Evolutionary conservation across 2,113 vertebrate species (phyloP), one percentile per base, ranked within the genome.

Genomic region (Onychostoma macrolepis): DNA sequence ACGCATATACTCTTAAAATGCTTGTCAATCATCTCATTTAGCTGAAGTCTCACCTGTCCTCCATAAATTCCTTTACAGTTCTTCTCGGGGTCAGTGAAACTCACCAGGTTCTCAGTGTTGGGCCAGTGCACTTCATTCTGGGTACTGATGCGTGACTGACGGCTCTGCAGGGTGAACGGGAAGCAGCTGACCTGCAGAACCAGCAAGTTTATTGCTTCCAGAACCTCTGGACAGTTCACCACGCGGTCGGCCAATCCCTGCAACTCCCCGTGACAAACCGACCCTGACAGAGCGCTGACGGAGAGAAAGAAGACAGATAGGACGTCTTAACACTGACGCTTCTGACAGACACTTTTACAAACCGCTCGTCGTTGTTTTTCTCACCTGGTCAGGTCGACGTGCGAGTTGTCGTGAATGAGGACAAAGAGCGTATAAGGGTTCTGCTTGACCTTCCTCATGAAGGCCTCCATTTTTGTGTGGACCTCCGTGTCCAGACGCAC

Each of bases 121-220:
- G 96, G 96, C 98, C 98, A 99, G 79, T 99, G 97, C 11, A 99
- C 97, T 88, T 99, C 98, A 74, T 99, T 99, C 91, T 93, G 93
- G 88, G 95, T 89, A 92, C 94, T 97, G 95, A 99, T 97, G 90
- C 97, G 96, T 69, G 98, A 99, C 91, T 99, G 97, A 84, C 94
- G 96, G 0, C 97, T 98, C 95, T 99, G 98, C 87, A 99, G 95
- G 5, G 97, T 97, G 91, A 97, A 96, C 1, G 98, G 98, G 90
- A 98, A 99, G 93, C 97, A 98, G 96, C 97, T 98, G 93, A 99
- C 97, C 94, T 99, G 98, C 89, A 99, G 96, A 71, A 99, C 96
- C 93, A 99, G 94, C 90, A 99, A 96, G 94, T 99, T 99, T 91
- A 97, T 94, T 33, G 98, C 97, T 81, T 98, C 96, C 30, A 98